Base-by-base conservation (phyloP, 1,140 invertebrate species). In the Notospermus geniculatus region DNA sequence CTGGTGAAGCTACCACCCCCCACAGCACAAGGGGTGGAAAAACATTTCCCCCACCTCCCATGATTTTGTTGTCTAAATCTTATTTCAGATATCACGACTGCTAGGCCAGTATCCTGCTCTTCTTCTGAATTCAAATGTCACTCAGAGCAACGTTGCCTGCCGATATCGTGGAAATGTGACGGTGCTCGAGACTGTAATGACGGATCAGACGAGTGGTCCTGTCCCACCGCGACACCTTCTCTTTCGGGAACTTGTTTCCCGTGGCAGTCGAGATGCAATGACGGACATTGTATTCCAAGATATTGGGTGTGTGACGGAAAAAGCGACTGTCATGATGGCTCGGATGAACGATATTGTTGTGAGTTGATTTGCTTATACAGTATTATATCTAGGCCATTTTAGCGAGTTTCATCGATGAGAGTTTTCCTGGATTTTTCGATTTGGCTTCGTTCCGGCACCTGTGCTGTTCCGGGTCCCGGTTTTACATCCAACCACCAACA, bases 271-370 rank as follows among this genome's bases (percentile, higher is more conserved):
- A 95, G 93, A 0, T 98, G 96, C 73, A 91, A 93, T 71, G 97
- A 97, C 80, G 56, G 62, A 0, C 96, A 95, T 72, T 99, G 96
- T 77, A 95, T 98, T 65, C 93, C 92, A 0, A 84, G 91, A 62
- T 95, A 93, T 63, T 98, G 98, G 78, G 93, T 96, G n/a, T 98
- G 97, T 74, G 95, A 98, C 78, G 93, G 92, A 0, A 91, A 95
- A 75, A 92, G 94, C 74, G 94, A 98, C 80, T 98, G 96, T 77
- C 80, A 91, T 65, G 95, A 97, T 75, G 89, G 89, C 73, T 69
- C 70, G 9, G 77, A 79, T 67, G 77, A 79, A 64, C 36, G 55
- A 15, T 61, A 58, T 32, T 74, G 75, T n/a, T 36, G 32, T 36
- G 15, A 36, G 32, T 36, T 36, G 32, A n/a, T n/a, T n/a, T n/a